Base-by-base conservation (phyloP, 2,888 invertebrate genomes). In the Harpalus rubripes region DNA sequence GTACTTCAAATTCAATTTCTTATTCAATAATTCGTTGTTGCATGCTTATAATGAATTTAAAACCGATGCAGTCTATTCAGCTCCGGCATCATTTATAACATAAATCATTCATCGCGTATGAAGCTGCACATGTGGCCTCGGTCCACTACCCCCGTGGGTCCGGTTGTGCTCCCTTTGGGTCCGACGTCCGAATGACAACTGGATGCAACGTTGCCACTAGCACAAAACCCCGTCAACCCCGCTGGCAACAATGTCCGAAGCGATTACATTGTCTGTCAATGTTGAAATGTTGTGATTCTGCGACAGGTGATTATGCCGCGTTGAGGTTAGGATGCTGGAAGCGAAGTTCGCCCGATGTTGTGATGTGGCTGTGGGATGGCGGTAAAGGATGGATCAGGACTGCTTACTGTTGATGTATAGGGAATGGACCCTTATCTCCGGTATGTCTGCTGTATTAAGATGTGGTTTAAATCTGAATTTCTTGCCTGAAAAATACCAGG, bases 231-330 rank as follows among this genome's bases (percentile, higher is more conserved):
- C 74, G 39, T 39, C 72, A 41, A 41, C 15, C 74, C 44, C 44
- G 18, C 74, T 18, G 22, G 18, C 74, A 74, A 74, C 74, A 74
- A 74, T 74, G 74, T 74, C 74, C 74, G 74, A 74, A 52, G 74
- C 74, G 74, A 78, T 78, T 78, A 78, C 78, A 78, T 59, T 78
- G 78, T 78, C 78, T 78, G 78, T 78, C 78, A 78, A 78, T 78
- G 78, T 78, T 78, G 78, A 78, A 59, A 78, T 78, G 78, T 78
- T 78, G 78, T 78, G 78, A 78, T 78, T 78, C 56, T 10, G 32
- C 56, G 59, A 78, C 78, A 78, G 78, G 78, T 78, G 78, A 78
- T 78, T 78, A 78, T 58, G 76, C n/a, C 76, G 7, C 18, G 32
- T 18, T 76, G 76, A 22, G 76, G 18, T 52, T 76, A 12, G 12